Percentiles rank a stretch among this genome's conserved stretches.
phyloP scores from a whole-genome alignment of 2,113 vertebrate genomes.

The Takifugu bimaculatus region DNA sequence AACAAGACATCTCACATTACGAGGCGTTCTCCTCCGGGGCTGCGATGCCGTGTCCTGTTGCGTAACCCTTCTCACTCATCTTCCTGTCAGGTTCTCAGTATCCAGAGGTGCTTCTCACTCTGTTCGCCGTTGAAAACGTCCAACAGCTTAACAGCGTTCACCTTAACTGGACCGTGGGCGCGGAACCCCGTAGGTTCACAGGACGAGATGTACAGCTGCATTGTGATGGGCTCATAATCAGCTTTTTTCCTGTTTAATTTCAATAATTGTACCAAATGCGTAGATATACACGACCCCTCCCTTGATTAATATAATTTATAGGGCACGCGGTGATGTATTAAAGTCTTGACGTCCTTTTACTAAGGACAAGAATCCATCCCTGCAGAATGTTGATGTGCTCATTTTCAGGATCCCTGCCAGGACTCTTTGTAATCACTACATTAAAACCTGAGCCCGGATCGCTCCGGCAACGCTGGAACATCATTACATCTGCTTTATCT shows the following conservation, averaged over 20 bases:
- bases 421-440: slow-evolving; percentile 14
- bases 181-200: too few relatives aligned
- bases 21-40: slow-evolving; percentile 50
- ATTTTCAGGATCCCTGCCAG: slow-evolving; percentile 21
- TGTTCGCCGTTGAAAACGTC: slow-evolving; percentile 19
- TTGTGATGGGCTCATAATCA: too few relatives aligned
- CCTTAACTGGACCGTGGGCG: not conserved
- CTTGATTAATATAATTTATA: too few relatives aligned
- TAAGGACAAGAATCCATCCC: too few relatives aligned
- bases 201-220: too few relatives aligned
- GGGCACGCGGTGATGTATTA: too few relatives aligned
- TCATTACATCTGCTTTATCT: slow-evolving; percentile 1
- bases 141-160: not conserved
- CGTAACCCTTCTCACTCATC: slow-evolving; percentile 55
- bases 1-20: slow-evolving; percentile 42
- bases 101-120: slow-evolving; percentile 37
- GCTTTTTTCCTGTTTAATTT: not conserved
- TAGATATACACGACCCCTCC: too few relatives aligned
- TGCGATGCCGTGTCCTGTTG: slow-evolving; percentile 45
- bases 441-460: slow-evolving; percentile 4
- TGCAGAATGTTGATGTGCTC: not conserved
- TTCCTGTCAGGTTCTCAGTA: slow-evolving; percentile 55
- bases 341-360: too few relatives aligned
- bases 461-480: slow-evolving; percentile 13
- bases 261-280: too few relatives aligned